Evolutionary conservation across 2,113 vertebrate genomes (phyloP), one percentile per base, ranked within the genome.

Genomic region (Anarhynchus alexandrinus): DNA sequence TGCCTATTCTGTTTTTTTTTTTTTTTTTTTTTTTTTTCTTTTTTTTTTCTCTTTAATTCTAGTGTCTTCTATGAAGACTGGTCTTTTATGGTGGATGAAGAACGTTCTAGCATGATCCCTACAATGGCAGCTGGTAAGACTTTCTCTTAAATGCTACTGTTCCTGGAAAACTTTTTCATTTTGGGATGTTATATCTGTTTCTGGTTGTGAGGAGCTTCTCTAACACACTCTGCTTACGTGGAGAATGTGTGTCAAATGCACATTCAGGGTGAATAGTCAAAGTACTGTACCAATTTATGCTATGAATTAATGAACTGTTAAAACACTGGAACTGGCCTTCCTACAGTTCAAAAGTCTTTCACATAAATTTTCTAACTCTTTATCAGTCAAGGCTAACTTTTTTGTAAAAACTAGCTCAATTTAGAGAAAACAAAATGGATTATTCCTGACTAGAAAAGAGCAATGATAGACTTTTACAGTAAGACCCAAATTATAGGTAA

Each of bases 41-140:
- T 22, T 18, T 15, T 43, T 29, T 30, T 3, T 23, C 25, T 89
- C 89, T 95, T 66, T 52, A 86, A 83, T 80, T 95, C 5, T 64
- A 99, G 99, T 96, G 98, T 98, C 84, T 99, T 99, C 97, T 99
- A 99, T 98, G 99, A 99, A 99, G 99, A 99, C 92, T 99, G 99
- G 99, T 99, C 99, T 73, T 99, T 99, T 95, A 96, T 99, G 91
- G 98, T 99, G 61, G 99, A 99, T 91, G 99, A 99, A 84, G 99
- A 99, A 94, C 98, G 99, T 96, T 99, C 99, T 5, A 99, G 99
- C 86, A 99, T 99, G 99, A 98, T 99, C 43, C 99, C 99, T 58
- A 99, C 99, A 0, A 99, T 99, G 99, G 99, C 99, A 95, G 99
- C 99, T 96, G 99, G 99, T 99, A 97, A 98, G 98, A 58, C 42